Base-by-base conservation (phyloP, 2,797 vertebrate species). In the Enteromius fasciolatus region DNA sequence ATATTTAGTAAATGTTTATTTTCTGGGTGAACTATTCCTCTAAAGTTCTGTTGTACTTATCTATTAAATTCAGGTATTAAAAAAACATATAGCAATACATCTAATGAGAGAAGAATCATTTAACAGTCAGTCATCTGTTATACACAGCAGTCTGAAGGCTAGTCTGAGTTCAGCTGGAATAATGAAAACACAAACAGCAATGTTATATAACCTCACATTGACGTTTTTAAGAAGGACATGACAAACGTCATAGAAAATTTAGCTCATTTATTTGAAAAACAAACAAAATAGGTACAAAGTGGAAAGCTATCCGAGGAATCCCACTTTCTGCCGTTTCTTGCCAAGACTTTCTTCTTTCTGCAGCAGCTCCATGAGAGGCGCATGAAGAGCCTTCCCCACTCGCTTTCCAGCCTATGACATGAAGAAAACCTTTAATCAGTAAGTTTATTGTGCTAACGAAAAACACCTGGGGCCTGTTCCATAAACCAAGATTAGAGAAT, bases 261-360 rank as follows among this genome's bases (percentile, higher is more conserved):
- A 48, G 33, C 41, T 52, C 7, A 69, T 84, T 86, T 83, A 84
- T 86, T 81, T 75, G 12, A 80, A 82, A 28, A 39, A 90, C 92
- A 93, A 91, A 52, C 11, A 69, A 33, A 70, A 87, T 74, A 82
- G 8, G 59, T 59, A 36, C 10, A 31, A 44, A 52, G 46, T n/a
- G 31, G 4, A 1, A 48, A 79, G n/a, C 87, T 87, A 95, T 79
- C 90, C 92, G 1, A 95, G 90, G 80, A 95, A 95, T 48, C 94
- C 94, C 1, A 95, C 93, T 91, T 94, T 95, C 84, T 91, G 90
- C 76, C 94, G 93, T 57, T 93, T 94, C 48, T 93, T 93, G 31
- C 97, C 97, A 84, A 98, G 88, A 87, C 88, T 92, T 89, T 99
- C 97, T 85, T 99, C 98, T 91, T 97, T 94, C 83, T 95, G 94